A percentile compares a stretch with the other conserved stretches of the same genome.
phyloP scores from a whole-genome alignment of 2,888 invertebrate species.

The Conistra vaccinii region DNA sequence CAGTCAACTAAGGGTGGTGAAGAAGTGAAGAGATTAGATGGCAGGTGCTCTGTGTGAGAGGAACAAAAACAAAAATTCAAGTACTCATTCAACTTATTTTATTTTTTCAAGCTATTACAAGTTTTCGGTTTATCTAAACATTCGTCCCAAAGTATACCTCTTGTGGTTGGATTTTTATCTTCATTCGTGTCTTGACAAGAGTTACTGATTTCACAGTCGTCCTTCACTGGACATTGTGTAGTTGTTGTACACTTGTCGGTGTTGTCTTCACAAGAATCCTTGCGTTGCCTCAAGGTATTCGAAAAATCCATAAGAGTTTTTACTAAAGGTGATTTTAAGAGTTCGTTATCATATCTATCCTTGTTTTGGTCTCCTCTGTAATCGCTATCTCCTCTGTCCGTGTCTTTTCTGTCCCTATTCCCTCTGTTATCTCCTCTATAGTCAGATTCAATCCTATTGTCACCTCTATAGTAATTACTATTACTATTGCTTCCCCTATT shows the following conservation, averaged over 20 bases:
- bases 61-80: neutral
- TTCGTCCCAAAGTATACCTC: constrained; percentile 24
- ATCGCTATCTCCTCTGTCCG: constrained; percentile 13
- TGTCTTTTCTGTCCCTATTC: too few relatives aligned
- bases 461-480: constrained; percentile 10
- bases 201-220: constrained; percentile 1
- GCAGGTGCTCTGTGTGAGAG: too few relatives aligned
- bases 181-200: constrained; percentile 14
- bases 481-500: constrained; percentile 6
- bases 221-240: neutral
- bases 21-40: too few relatives aligned
- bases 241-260: too few relatives aligned
- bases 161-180: constrained; percentile 45
- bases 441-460: constrained; percentile 7
- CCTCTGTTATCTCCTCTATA: constrained; percentile 6
- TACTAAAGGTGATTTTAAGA: constrained; percentile 40
- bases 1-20: too few relatives aligned
- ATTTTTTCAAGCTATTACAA: constrained; percentile 26
- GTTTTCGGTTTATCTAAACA: constrained; percentile 2
- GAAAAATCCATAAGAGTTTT: constrained; percentile 52
- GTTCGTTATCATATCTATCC: constrained; percentile 20
- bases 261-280: constrained; percentile 46
- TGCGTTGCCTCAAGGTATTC: constrained; percentile 40
- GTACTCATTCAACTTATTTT: constrained; percentile 26
- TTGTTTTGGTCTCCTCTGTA: constrained; percentile 16